Evolutionary conservation across 2,888 invertebrate genomes (phyloP).

Genomic region (Drosophila testacea): DNA sequence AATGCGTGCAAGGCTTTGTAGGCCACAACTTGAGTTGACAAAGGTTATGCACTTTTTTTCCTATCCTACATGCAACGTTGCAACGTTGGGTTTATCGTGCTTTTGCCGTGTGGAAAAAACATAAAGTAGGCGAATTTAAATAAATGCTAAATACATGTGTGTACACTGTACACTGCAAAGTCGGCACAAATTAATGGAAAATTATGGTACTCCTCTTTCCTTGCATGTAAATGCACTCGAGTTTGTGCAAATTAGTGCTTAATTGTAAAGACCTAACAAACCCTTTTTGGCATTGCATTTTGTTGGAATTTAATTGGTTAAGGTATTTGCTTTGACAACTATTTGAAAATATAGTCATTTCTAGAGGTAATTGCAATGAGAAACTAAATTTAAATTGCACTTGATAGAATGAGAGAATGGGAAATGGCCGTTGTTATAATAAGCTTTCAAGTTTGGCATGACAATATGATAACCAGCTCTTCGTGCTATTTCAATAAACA

Average conservation of each 20-base stretch:
- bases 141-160: constrained; percentile 22
- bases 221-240: constrained; percentile 33
- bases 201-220: constrained; percentile 39
- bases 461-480: constrained; percentile 41
- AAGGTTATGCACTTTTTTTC: constrained; percentile 14
- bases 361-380: not conserved
- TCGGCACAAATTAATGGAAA: constrained; percentile 69
- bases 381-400: not conserved
- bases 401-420: not conserved
- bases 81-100: constrained; percentile 27
- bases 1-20: constrained; percentile 20
- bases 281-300: constrained; percentile 19
- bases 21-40: constrained; percentile 16
- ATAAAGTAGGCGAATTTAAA: constrained; percentile 14
- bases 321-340: constrained; percentile 42
- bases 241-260: constrained; percentile 38
- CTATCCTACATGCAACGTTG: constrained; percentile 36
- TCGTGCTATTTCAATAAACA: constrained; percentile 68
- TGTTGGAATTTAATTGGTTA: constrained; percentile 46
- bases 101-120: constrained; percentile 7
- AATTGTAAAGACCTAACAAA: constrained; percentile 33
- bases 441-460: constrained; percentile 26
- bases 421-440: constrained; percentile 14
- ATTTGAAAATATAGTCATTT: constrained; percentile 36
- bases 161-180: constrained; percentile 57